Conservation (phyloP, 2,888 invertebrate species). For the Cephus pulcher region DNA sequence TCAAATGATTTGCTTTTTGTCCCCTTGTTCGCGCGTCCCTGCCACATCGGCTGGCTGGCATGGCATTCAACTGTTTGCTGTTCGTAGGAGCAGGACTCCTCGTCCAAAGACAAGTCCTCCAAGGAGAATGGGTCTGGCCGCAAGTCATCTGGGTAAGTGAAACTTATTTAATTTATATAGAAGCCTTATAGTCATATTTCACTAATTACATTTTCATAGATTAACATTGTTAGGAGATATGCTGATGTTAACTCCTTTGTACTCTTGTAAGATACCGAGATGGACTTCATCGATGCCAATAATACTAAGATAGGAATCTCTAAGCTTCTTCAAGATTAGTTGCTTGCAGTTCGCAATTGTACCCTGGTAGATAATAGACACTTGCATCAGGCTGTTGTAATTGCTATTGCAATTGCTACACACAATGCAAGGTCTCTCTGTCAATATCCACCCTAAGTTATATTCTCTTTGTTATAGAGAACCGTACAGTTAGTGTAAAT, state of each 20-base stretch:
- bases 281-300: not conserved
- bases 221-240: not conserved
- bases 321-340: not conserved
- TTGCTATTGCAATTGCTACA: not conserved
- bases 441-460: conserved; percentile 53
- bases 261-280: not conserved
- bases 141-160: conserved; percentile 70
- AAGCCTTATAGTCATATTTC: not conserved
- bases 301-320: not conserved
- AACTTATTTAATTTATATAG: conserved; percentile 10
- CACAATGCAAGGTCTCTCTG: too few species aligned
- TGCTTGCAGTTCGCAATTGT: not conserved
- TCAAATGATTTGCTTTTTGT: conserved; percentile 63
- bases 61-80: conserved; percentile 66
- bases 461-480: conserved; percentile 65
- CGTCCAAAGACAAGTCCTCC: conserved; percentile 65
- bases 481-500: conserved; percentile 65
- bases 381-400: not conserved
- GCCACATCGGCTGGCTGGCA: conserved; percentile 64
- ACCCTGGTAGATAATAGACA: not conserved
- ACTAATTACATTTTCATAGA: not conserved
- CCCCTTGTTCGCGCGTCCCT: conserved; percentile 65
- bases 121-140: conserved; percentile 74
- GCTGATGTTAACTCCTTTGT: not conserved
- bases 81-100: conserved; percentile 64